Percentiles rank a stretch among this genome's conserved stretches.
phyloP scores from a whole-genome alignment of 2,113 vertebrate species.

The Procapra przewalskii region DNA sequence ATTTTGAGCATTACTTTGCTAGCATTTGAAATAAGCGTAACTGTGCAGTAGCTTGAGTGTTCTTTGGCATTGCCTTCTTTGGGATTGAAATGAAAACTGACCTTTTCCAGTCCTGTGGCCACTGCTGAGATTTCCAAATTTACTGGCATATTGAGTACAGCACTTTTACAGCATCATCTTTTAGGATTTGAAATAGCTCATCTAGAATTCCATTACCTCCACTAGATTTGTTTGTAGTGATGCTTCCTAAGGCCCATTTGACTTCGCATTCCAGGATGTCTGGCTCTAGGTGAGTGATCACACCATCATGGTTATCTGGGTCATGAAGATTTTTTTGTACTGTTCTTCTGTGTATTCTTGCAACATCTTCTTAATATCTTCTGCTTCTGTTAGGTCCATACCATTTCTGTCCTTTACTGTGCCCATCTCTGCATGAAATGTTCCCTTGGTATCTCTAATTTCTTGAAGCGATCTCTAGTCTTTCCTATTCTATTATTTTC shows the following conservation, averaged over 20 bases:
- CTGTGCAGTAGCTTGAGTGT: not conserved
- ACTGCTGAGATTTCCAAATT: not conserved
- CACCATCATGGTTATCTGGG: fast-evolving
- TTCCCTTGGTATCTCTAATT: not conserved
- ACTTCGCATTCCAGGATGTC: not conserved
- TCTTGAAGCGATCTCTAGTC: not conserved
- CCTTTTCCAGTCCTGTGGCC: not conserved
- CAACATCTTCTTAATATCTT: not conserved
- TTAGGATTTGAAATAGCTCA: not conserved
- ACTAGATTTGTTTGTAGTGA: not conserved
- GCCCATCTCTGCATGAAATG: not conserved
- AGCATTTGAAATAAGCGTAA: not conserved
- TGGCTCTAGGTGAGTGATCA: not conserved
- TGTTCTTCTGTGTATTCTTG: not conserved
- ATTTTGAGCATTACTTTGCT: not conserved
- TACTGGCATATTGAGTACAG: not conserved
- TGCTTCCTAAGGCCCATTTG: not conserved
- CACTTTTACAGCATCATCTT: not conserved
- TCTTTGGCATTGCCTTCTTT: not conserved
- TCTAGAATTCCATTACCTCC: not conserved
- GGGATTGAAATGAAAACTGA: not conserved
- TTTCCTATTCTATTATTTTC: not conserved
- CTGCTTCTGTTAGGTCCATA: not conserved
- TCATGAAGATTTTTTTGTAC: not conserved
- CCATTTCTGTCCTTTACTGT: not conserved